Percentiles rank a stretch among this genome's conserved stretches.
Conservation (phyloP, 2,113 vertebrate genomes). For the Conger conger region DNA sequence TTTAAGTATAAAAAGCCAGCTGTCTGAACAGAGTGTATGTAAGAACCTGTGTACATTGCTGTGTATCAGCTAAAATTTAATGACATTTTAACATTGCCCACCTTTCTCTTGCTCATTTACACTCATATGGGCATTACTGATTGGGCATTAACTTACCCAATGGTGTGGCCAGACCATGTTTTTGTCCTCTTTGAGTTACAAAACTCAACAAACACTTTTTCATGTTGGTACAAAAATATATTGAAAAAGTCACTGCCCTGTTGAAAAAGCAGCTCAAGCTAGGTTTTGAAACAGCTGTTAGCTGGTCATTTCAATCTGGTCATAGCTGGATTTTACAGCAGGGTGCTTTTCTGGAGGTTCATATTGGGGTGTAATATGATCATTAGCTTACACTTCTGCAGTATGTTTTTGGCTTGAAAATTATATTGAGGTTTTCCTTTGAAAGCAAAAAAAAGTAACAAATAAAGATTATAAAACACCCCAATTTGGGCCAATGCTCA, state of each 20-base stretch:
- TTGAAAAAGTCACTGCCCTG: neutral
- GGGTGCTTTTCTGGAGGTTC: neutral
- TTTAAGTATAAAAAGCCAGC: too few species aligned
- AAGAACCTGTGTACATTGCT: too few species aligned
- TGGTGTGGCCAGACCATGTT: neutral
- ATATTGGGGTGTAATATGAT: neutral
- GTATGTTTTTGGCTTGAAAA: neutral
- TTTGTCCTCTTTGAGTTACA: conserved; percentile 8
- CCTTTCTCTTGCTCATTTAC: neutral
- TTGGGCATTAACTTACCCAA: neutral
- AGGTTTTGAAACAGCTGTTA: too few species aligned
- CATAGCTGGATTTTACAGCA: too few species aligned
- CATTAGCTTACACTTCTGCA: too few species aligned
- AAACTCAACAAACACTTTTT: neutral
- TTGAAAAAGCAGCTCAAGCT: too few species aligned
- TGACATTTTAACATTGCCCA: neutral
- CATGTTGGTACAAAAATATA: neutral
- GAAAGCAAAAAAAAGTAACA: neutral
- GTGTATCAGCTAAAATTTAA: neutral
- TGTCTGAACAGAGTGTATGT: too few species aligned
- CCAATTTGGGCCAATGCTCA: neutral
- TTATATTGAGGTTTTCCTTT: neutral
- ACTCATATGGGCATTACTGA: too few species aligned
- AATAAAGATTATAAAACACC: neutral
- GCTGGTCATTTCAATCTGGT: too few species aligned